These are phyloP conservation scores for Ectemnius continuus DNA, from an alignment of 2,888 invertebrate genomes.

Conservation along the genomic window DNA sequence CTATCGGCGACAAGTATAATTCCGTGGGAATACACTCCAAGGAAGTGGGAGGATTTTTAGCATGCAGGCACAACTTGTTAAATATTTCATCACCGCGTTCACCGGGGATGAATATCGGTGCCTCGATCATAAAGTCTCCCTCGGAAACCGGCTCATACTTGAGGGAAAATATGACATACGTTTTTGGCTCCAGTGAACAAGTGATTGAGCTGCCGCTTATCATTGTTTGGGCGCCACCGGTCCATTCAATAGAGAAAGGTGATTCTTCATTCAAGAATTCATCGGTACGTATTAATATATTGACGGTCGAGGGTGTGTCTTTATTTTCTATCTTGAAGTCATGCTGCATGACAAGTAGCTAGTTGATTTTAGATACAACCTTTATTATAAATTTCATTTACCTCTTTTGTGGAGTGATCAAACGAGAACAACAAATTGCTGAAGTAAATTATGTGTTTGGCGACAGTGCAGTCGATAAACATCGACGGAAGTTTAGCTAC, in stretches of 20 bases:
- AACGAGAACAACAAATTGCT: slow-evolving; percentile 60
- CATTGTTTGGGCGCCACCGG: slow-evolving; percentile 50
- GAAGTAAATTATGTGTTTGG: slow-evolving; percentile 53
- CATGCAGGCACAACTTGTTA: slow-evolving; percentile 72
- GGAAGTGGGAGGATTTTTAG: slow-evolving; percentile 59
- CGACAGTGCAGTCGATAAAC: slow-evolving; percentile 57
- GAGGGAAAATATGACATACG: slow-evolving; percentile 62
- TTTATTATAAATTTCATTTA: slow-evolving; percentile 14
- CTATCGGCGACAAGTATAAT: slow-evolving; percentile 72
- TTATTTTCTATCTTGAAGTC: slow-evolving; percentile 37
- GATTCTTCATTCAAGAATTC: slow-evolving; percentile 50
- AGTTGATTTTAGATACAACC: neutral
- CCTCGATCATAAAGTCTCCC: slow-evolving; percentile 63
- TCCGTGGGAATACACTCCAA: slow-evolving; percentile 65
- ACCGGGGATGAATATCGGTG: slow-evolving; percentile 73
- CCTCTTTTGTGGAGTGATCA: slow-evolving; percentile 36
- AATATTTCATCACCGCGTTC: slow-evolving; percentile 67
- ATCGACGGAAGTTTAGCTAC: slow-evolving; percentile 51
- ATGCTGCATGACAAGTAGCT: slow-evolving; percentile 1
- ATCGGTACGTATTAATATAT: slow-evolving; percentile 60
- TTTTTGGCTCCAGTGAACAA: slow-evolving; percentile 59
- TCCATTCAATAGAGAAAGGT: slow-evolving; percentile 67
- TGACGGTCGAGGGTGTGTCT: neutral
- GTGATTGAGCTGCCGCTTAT: slow-evolving; percentile 49
- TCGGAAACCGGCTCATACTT: slow-evolving; percentile 63